Percentiles rank a stretch among this genome's conserved stretches.
Conservation (phyloP, 2,113 vertebrate genomes). For the Hemichromis elongatus region DNA sequence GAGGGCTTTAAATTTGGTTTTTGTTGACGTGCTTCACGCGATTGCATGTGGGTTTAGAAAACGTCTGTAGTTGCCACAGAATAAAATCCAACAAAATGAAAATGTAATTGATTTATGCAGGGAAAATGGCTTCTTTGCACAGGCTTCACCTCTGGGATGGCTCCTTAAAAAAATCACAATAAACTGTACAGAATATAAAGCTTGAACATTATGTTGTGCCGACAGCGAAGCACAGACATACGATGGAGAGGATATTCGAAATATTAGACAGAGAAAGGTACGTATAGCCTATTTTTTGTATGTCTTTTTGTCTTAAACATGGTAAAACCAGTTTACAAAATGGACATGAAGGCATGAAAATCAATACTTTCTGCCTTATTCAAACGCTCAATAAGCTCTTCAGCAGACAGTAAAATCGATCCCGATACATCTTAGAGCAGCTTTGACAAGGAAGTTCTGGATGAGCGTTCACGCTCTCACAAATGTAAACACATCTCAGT, state of each 20-base stretch:
- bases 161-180: background rate
- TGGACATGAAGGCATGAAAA: background rate
- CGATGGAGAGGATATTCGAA: background rate
- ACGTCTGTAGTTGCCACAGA: background rate
- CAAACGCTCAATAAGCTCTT: background rate
- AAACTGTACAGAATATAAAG: background rate
- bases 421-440: background rate
- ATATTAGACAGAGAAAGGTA: background rate
- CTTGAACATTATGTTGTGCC: background rate
- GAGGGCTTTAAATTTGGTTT: background rate
- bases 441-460: background rate
- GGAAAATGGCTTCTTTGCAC: background rate
- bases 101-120: constrained; percentile 31
- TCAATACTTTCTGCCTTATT: background rate
- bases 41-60: background rate
- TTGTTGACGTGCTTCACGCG: background rate
- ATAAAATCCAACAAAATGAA: constrained; percentile 27
- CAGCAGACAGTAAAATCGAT: background rate
- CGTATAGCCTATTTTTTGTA: background rate
- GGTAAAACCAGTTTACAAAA: background rate
- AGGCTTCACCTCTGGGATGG: background rate
- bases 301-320: background rate
- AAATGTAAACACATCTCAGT: background rate
- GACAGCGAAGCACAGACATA: background rate
- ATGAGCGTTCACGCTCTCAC: background rate